Evolutionary conservation across 2,113 vertebrate genomes (phyloP), one percentile per base, ranked within the genome.

Genomic region (Gallinago jamesoni): DNA sequence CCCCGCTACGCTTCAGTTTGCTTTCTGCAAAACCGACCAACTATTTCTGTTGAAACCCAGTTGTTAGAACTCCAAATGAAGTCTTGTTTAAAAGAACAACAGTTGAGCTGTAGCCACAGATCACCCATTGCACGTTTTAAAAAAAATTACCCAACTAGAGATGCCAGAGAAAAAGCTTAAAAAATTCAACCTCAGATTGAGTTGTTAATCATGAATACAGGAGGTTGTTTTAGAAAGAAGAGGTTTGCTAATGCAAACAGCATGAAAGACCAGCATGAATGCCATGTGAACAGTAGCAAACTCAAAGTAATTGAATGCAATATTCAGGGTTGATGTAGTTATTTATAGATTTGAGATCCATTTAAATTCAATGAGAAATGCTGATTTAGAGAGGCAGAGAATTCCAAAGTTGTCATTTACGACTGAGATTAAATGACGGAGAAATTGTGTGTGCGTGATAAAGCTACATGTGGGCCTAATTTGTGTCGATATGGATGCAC

Each of bases 301-400:
- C 37, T 93, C 91, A 60, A 74, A 76, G 93, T 59, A 96, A 92
- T 50, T 87, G 76, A 90, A 96, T 90, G 47, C 50, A 90, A 57
- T 69, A 79, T 93, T 94, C 87, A 88, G 45, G 4, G 10, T 30
- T 91, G 96, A 89, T 88, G 57, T 11, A 84, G 66, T 91, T 98
- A 98, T 98, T 98, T 98, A 96, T 96, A 94, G 86, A 90, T 88
- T 88, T 59, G 48, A 68, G 91, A 95, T 81, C 80, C 90, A 97
- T 97, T 97, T 95, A 95, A 94, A 96, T 72, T 95, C 86, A 89
- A 91, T 94, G 94, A 96, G 95, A 97, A 97, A 92, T 79, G 78
- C 92, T 97, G 94, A 94, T 97, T 85, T 87, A 70, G 70, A 96
- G 70, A 94, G 70, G 89, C 81, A 94, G 76, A 94, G 68, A 90